Evolutionary conservation across 2,888 invertebrate genomes (phyloP), one percentile per base, ranked within the genome.

Genomic region (Sinelater perroti): DNA sequence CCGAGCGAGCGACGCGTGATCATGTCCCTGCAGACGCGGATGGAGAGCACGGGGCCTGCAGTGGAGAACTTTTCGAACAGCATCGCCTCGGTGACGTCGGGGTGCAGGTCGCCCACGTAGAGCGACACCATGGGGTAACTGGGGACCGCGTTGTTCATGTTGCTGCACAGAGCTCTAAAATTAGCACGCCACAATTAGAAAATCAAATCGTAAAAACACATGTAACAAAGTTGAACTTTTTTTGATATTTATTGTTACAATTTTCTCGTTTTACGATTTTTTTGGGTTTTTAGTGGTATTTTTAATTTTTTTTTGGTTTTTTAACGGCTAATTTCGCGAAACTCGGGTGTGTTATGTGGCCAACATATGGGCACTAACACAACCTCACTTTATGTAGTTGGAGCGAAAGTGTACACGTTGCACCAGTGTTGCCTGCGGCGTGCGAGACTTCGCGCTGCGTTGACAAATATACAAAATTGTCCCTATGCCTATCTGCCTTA

Each of bases 51-150:
- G 66, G 98, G 97, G 64, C 99, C 99, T 78, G 97, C 96, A 73
- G 95, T 90, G 67, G 97, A 97, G 83, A 99, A 99, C 83, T 99
- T 99, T 80, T 99, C 98, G 82, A 99, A 99, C 78, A 99, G 89
- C 91, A 95, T 93, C 77, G 98, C 96, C 82, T 99, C 99, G 69
- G 96, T 98, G 67, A 99, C 96, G 81, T 98, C 98, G 63, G 92
- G 90, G 81, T 98, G 97, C 72, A 99, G 85, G 83, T 99, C 99
- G 74, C 99, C 99, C 78, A 99, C 99, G 83, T 99, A 99, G 75
- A 99, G 85, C 66, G 97, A 97, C 78, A 97, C 97, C 94, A 97
- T 95, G 69, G 89, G 91, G 75, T 92, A 92, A 81, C 90, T 91
- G 64, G 90, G 91, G 75, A 91, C 91, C 78, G 89, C 90, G 68